Base-by-base conservation (phyloP, 2,797 vertebrate genomes). In the Trichosurus vulpecula region DNA sequence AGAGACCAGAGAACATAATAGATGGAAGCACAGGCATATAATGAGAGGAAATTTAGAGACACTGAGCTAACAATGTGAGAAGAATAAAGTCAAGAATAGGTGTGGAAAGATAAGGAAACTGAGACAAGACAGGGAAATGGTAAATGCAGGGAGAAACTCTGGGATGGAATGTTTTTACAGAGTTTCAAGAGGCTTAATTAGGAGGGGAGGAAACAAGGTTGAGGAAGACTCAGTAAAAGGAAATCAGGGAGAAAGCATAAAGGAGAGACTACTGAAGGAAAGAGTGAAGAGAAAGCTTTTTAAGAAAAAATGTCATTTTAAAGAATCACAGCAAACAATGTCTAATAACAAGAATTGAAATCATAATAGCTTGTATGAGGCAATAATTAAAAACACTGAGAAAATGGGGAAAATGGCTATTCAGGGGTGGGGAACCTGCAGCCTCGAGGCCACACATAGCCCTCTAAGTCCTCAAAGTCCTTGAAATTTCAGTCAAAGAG, bases 1-100 rank as follows among this genome's bases (percentile, higher is more conserved):
- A 87, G 41, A 87, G 53, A 56, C 55, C 35, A 94, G 41, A 95
- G 93, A 95, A 92, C 4, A 54, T 35, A 94, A 94, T 93, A 96
- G 90, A 81, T 91, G 52, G 93, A 96, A 92, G 9, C 90, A 93
- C 52, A 92, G 52, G 54, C 61, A 91, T 10, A 52, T 91, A 92
- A 94, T 55, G 35, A 95, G 90, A 66, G 74, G 74, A 87, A 87
- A 87, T 87, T 87, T 87, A 87, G 74, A 81, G 41, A 51, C 41
- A 51, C 22, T 51, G 74, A 87, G 87, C 41, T 87, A 87, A 87
- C 41, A 87, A 27, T 87, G 74, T 87, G 74, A 87, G 74, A 87
- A 51, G 41, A 47, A 51, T 87, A 27, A 87, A 87, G 41, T 87
- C 74, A 51, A 87, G 74, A 87, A 29, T 51, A 51, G 74, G 41